Percentiles rank a stretch among this genome's conserved stretches.
These are phyloP conservation scores for Pipistrellus nathusii DNA, from an alignment of 2,797 vertebrate genomes.

Conservation along the genomic window DNA sequence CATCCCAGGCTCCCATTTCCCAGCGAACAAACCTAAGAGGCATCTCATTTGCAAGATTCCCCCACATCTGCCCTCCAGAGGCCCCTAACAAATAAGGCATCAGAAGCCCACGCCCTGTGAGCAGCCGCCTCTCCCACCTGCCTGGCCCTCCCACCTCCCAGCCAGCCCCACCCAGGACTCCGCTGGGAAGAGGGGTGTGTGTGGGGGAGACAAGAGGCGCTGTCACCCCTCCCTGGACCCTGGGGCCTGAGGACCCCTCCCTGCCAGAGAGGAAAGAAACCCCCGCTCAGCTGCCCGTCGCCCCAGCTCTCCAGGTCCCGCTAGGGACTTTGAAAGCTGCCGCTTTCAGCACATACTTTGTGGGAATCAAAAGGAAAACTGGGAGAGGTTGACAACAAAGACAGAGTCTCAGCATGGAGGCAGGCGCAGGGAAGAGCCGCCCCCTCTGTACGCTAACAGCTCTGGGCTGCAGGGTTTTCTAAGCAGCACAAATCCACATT, in stretches of 20 bases:
- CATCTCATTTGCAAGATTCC: not conserved
- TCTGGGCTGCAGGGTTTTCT: not conserved
- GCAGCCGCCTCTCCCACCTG: not conserved
- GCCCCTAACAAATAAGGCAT: not conserved
- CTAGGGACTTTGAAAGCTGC: not conserved
- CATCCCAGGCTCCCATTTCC: not conserved
- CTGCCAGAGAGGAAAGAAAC: not conserved
- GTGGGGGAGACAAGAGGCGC: no score
- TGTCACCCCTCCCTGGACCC: not conserved
- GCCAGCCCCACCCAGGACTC: not conserved
- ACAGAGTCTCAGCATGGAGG: not conserved
- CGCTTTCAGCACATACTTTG: not conserved
- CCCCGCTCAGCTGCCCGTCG: not conserved
- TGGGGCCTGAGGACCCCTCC: not conserved
- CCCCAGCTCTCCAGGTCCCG: not conserved
- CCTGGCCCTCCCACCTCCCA: not conserved
- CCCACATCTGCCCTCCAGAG: not conserved
- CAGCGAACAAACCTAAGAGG: not conserved
- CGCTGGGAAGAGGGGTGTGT: rapidly evolving
- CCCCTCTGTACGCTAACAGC: no score
- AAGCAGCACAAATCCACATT: not conserved
- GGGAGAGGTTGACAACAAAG: not conserved
- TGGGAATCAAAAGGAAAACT: conserved; percentile 7
- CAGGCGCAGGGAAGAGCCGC: not conserved
- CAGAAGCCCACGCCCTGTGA: not conserved